A percentile compares a stretch with the other conserved stretches of the same genome.
phyloP scores from a whole-genome alignment of 1,140 invertebrate species.

The Caenorhabditis brenneri region DNA sequence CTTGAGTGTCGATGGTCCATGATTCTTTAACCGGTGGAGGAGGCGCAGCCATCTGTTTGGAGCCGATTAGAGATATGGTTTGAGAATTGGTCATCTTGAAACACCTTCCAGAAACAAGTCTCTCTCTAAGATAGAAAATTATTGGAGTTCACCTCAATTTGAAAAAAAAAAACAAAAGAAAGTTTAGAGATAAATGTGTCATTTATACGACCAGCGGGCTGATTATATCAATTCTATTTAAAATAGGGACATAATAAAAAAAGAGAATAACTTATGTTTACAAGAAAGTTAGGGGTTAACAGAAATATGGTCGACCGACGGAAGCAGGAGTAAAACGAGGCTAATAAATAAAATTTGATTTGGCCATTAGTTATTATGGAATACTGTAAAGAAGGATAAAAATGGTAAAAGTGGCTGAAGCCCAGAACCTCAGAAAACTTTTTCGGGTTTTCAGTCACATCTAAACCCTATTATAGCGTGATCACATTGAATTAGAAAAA shows the following conservation, averaged over 20 bases:
- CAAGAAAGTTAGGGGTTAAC: too few relatives aligned
- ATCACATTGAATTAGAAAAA: neutral
- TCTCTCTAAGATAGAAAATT: neutral
- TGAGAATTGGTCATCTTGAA: neutral
- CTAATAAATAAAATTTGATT: constrained; percentile 7
- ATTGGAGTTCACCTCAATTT: neutral
- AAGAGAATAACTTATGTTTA: neutral
- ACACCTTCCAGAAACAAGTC: neutral
- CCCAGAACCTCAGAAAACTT: neutral
- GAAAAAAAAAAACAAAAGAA: neutral
- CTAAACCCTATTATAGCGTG: neutral
- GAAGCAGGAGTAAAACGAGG: too few relatives aligned
- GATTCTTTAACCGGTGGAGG: neutral
- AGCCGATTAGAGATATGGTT: neutral
- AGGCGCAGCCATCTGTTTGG: neutral
- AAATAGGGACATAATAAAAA: neutral
- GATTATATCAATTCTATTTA: neutral
- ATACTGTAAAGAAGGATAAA: neutral
- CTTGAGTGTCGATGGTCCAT: constrained; percentile 37
- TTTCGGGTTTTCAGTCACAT: neutral
- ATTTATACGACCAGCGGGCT: constrained; percentile 35
- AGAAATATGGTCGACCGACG: too few relatives aligned
- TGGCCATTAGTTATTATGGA: neutral
- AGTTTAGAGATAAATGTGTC: neutral
- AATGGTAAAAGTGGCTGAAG: neutral